Percentiles rank a stretch among this genome's conserved stretches.
Evolutionary conservation across 2,113 vertebrate genomes (phyloP).

Genomic region (Brachypodius melanocephalos): DNA sequence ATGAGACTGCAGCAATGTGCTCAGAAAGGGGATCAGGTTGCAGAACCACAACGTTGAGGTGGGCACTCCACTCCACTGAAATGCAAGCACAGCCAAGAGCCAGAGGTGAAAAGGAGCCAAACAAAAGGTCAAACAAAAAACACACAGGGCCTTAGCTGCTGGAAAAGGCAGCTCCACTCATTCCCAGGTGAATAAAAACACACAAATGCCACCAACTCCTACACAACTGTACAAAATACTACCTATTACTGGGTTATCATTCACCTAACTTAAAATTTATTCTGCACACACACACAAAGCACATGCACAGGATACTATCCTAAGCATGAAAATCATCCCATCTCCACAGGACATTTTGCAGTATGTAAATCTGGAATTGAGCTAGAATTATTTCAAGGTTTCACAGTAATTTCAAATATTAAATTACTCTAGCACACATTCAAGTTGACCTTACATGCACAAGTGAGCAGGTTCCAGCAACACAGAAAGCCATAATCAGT

Average conservation of each 20-base stretch:
- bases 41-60: constrained; percentile 79
- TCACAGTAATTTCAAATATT: not conserved
- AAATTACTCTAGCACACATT: not conserved
- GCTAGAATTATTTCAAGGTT: not conserved
- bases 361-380: not conserved
- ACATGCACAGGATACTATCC: not conserved
- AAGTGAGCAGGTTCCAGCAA: constrained; percentile 97
- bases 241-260: not conserved
- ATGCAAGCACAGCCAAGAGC: not conserved
- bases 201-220: not conserved
- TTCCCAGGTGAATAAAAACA: not conserved
- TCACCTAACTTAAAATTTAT: not conserved
- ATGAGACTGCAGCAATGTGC: constrained; percentile 84
- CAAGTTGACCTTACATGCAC: constrained; percentile 79
- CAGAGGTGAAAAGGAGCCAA: not conserved
- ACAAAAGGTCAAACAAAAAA: not conserved
- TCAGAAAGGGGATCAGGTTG: constrained; percentile 86
- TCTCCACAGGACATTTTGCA: not conserved
- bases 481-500: constrained; percentile 83
- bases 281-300: not conserved
- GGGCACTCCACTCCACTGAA: constrained; percentile 92
- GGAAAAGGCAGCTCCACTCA: not conserved
- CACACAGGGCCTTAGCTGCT: not conserved
- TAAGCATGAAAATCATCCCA: not conserved
- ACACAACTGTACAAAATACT: not conserved